Percentiles rank a stretch among this genome's conserved stretches.
These are phyloP conservation scores for Ephialtes manifestator DNA, from an alignment of 2,888 invertebrate species.

Conservation along the genomic window DNA sequence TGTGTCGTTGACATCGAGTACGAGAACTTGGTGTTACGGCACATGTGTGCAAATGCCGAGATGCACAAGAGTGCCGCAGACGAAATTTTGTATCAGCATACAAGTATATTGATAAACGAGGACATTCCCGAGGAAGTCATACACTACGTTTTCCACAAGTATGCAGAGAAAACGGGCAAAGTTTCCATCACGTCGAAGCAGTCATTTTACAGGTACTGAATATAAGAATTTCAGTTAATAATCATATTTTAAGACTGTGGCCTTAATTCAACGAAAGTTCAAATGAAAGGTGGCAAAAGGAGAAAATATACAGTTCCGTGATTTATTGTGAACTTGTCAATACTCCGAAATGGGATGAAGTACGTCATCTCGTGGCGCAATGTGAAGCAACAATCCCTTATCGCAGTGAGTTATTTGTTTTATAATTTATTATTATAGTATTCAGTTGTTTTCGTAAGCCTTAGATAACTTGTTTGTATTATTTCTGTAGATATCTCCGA, in stretches of 20 bases:
- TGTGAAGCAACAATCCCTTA: neutral
- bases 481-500: conserved; percentile 1
- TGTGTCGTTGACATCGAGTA: neutral
- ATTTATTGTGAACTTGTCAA: neutral
- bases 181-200: neutral
- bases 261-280: neutral
- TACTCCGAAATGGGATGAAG: neutral
- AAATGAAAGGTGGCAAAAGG: conserved; percentile 1
- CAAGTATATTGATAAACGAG: conserved; percentile 1
- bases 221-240: conserved; percentile 1
- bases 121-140: conserved; percentile 1
- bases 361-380: neutral
- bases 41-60: neutral
- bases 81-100: neutral
- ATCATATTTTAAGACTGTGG: neutral
- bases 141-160: conserved; percentile 1
- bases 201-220: conserved; percentile 1
- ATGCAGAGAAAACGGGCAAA: neutral
- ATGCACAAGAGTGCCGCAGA: neutral
- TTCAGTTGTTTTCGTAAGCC: neutral
- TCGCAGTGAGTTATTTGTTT: neutral
- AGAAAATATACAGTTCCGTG: neutral
- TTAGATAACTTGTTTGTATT: neutral
- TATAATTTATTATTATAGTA: neutral
- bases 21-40: neutral